Percentiles rank a stretch among this genome's conserved stretches.
Conservation (phyloP, 2,888 invertebrate species). For the Nudaria mundana region DNA sequence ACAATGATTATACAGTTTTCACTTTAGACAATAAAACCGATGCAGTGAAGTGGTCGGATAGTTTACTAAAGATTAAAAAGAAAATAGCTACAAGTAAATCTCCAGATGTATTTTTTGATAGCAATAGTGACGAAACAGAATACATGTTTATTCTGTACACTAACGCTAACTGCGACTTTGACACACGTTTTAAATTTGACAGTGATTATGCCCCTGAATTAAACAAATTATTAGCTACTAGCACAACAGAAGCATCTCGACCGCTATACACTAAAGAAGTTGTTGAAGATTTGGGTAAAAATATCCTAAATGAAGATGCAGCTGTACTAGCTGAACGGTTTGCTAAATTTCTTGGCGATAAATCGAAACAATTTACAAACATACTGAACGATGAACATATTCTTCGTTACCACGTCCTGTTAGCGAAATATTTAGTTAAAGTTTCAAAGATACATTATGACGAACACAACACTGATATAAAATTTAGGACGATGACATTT, state of each 20-base stretch:
- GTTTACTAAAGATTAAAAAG: slow-evolving; percentile 7
- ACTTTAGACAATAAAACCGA: slow-evolving; percentile 7
- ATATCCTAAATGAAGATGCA: slow-evolving; percentile 11
- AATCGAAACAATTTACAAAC: not conserved
- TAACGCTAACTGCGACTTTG: slow-evolving; percentile 7
- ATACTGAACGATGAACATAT: slow-evolving; percentile 17
- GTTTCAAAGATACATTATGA: slow-evolving; percentile 8
- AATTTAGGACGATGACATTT: slow-evolving; percentile 9
- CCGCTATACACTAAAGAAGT: slow-evolving; percentile 6
- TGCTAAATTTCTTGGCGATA: slow-evolving; percentile 7
- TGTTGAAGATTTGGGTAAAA: slow-evolving; percentile 13
- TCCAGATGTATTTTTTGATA: slow-evolving; percentile 11
- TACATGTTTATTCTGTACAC: slow-evolving; percentile 23
- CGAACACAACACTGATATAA: slow-evolving; percentile 1
- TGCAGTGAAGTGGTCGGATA: slow-evolving; percentile 12
- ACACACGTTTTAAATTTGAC: slow-evolving; percentile 4
- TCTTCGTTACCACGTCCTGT: slow-evolving; percentile 18
- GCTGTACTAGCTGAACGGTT: slow-evolving; percentile 9
- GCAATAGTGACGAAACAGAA: slow-evolving; percentile 14
- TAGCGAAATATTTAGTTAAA: slow-evolving; percentile 10
- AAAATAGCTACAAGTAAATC: slow-evolving; percentile 6
- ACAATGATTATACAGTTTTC: slow-evolving; percentile 6
- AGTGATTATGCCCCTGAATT: not conserved
- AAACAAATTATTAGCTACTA: slow-evolving; percentile 17
- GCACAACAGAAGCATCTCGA: slow-evolving; percentile 2